These are phyloP conservation scores for Leucophenga montana DNA, from an alignment of 2,888 invertebrate genomes.

Conservation along the genomic window DNA sequence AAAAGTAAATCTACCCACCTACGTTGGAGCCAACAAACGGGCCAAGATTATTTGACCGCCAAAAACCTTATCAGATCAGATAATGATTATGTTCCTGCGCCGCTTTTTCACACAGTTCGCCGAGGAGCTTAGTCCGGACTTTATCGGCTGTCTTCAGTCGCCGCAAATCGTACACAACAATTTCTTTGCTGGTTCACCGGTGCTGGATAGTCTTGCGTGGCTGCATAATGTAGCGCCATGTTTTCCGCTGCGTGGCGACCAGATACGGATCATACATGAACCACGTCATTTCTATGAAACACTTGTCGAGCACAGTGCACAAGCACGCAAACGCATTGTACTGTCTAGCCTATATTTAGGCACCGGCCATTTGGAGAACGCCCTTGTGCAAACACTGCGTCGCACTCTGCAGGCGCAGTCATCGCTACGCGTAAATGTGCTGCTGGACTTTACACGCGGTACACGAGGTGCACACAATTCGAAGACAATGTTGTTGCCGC, in stretches of 20 bases:
- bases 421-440: slow-evolving; percentile 79
- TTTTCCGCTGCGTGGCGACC: slow-evolving; percentile 79
- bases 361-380: slow-evolving; percentile 86
- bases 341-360: slow-evolving; percentile 95
- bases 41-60: background rate
- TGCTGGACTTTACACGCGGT: slow-evolving; percentile 92
- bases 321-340: slow-evolving; percentile 82
- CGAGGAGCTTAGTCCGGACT: slow-evolving; percentile 67
- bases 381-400: slow-evolving; percentile 82
- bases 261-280: slow-evolving; percentile 83
- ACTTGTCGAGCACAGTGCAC: slow-evolving; percentile 79
- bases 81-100: slow-evolving; percentile 57
- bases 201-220: slow-evolving; percentile 78
- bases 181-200: slow-evolving; percentile 55
- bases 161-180: slow-evolving; percentile 54
- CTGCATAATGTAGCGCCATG: slow-evolving; percentile 78
- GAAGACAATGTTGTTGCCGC: slow-evolving; percentile 83
- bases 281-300: slow-evolving; percentile 85
- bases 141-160: slow-evolving; percentile 58
- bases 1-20: too few relatives aligned
- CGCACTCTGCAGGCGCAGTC: slow-evolving; percentile 75
- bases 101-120: slow-evolving; percentile 68
- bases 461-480: slow-evolving; percentile 86
- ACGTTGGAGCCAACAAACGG: background rate
- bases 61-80: background rate